Evolutionary conservation across 1,140 invertebrate genomes (phyloP).

Genomic region (Plectrocnemia conspersa): DNA sequence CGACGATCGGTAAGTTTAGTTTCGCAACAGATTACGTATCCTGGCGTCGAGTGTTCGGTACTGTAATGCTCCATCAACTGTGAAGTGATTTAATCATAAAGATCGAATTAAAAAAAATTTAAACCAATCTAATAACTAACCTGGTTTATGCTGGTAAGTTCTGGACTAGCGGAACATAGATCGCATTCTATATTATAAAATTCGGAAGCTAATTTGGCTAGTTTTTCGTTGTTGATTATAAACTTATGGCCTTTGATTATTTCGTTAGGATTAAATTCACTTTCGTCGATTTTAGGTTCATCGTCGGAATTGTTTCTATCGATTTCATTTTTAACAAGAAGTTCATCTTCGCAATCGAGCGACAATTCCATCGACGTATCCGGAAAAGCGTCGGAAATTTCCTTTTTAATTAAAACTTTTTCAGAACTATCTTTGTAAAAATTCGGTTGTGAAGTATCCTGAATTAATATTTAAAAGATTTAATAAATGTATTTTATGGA

Average conservation of each 20-base stretch:
- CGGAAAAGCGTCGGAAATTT: too few relatives aligned
- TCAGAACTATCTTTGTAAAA: too few relatives aligned
- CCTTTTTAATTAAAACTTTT: too few relatives aligned
- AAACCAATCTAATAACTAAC: conserved; percentile 11
- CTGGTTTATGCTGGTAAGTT: conserved; percentile 13
- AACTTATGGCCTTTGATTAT: conserved; percentile 26
- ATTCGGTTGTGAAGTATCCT: too few relatives aligned
- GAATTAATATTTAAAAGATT: too few relatives aligned
- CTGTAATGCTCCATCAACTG: conserved; percentile 28
- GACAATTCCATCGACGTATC: too few relatives aligned
- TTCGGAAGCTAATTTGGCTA: conserved; percentile 17
- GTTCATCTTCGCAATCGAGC: too few relatives aligned
- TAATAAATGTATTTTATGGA: too few relatives aligned
- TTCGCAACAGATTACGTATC: conserved; percentile 29
- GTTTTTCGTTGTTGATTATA: conserved; percentile 13
- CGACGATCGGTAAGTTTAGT: conserved; percentile 19
- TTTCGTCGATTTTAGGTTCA: too few relatives aligned
- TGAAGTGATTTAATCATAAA: conserved; percentile 12
- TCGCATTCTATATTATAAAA: conserved; percentile 28
- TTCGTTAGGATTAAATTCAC: too few relatives aligned
- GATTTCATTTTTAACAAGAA: too few relatives aligned
- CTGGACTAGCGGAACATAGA: conserved; percentile 10
- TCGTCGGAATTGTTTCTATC: too few relatives aligned
- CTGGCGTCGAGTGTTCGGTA: conserved; percentile 13
- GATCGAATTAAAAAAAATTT: background rate